Conservation (phyloP, 2,888 invertebrate species). For the Oscheius sp. region DNA sequence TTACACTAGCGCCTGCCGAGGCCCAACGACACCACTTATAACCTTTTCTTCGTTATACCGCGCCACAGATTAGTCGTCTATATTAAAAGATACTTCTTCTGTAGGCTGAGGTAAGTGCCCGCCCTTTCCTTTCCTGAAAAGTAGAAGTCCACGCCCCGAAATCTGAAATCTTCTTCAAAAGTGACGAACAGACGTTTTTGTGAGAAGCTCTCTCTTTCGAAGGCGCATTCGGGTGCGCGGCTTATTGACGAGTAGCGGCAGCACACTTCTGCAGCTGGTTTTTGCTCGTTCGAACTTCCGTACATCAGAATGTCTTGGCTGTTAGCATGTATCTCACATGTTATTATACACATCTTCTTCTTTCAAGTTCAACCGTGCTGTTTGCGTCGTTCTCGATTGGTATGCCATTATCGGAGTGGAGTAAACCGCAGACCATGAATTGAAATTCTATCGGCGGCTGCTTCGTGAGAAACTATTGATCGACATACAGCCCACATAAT, state of each 20-base stretch:
- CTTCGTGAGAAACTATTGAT: constrained; percentile 29
- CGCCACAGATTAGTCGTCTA: neutral
- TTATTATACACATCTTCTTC: neutral
- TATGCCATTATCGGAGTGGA: constrained; percentile 32
- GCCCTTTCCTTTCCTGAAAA: neutral
- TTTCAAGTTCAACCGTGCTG: neutral
- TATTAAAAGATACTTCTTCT: neutral
- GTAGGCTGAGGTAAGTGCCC: neutral
- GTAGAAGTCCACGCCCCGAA: constrained; percentile 8
- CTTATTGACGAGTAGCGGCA: constrained; percentile 32
- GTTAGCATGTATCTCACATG: neutral
- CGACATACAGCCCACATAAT: constrained; percentile 11
- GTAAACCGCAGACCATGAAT: constrained; percentile 34
- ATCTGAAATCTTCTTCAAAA: constrained; percentile 16
- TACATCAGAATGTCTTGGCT: constrained; percentile 1
- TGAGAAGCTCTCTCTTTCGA: constrained; percentile 10
- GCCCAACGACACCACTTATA: constrained; percentile 37
- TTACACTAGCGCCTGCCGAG: constrained; percentile 34
- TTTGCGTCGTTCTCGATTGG: constrained; percentile 11
- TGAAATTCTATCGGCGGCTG: constrained; percentile 35
- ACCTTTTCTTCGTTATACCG: constrained; percentile 32
- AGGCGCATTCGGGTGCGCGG: constrained; percentile 29
- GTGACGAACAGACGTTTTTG: constrained; percentile 17
- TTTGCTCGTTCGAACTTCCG: constrained; percentile 23
- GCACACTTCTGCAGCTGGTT: constrained; percentile 14